phyloP scores from a whole-genome alignment of 2,888 invertebrate genomes.

The Agonopterix arenella region DNA sequence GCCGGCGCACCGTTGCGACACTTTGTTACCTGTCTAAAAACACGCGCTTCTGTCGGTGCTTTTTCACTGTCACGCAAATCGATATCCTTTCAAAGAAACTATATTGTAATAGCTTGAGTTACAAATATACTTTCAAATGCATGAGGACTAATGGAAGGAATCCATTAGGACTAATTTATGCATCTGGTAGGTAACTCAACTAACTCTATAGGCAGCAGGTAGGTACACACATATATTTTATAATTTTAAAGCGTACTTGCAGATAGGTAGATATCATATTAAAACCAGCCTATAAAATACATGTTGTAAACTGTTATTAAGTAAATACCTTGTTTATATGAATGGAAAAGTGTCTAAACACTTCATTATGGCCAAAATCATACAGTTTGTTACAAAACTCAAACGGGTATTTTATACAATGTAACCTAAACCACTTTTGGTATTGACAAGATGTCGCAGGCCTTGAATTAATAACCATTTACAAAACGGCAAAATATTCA shows the following conservation, averaged over 20 bases:
- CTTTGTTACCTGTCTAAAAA: conserved; percentile 44
- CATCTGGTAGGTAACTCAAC: too few relatives aligned
- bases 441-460: conserved; percentile 55
- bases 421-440: conserved; percentile 60
- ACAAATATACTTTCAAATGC: too few relatives aligned
- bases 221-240: neutral
- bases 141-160: too few relatives aligned
- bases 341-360: neutral
- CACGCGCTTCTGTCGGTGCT: conserved; percentile 32
- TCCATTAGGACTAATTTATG: too few relatives aligned
- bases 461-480: conserved; percentile 54
- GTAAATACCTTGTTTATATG: neutral
- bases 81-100: too few relatives aligned
- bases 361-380: too few relatives aligned
- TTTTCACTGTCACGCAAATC: conserved; percentile 22
- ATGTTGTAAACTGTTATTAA: neutral
- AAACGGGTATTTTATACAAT: conserved; percentile 49
- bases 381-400: conserved; percentile 1
- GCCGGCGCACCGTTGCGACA: conserved; percentile 46
- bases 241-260: neutral
- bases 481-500: conserved; percentile 26
- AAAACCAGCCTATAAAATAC: neutral
- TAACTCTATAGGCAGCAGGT: too few relatives aligned
- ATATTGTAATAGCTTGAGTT: too few relatives aligned
- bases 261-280: too few relatives aligned